Base-by-base conservation (phyloP, 2,797 vertebrate genomes). In the Argyrosomus regius region DNA sequence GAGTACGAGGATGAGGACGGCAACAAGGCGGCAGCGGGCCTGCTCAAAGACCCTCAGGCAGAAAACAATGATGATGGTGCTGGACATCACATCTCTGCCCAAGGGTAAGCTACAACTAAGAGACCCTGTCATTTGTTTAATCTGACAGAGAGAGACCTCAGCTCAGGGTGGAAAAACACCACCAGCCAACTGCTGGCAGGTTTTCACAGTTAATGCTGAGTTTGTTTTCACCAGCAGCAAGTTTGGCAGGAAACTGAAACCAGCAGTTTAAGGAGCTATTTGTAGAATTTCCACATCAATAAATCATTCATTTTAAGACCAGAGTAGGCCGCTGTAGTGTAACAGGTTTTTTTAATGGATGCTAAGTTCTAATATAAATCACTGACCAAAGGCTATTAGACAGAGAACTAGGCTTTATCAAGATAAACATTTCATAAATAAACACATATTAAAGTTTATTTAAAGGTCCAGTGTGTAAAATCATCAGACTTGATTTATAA, bases 1-100 rank as follows among this genome's bases (percentile, higher is more conserved):
- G 98, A 99, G 73, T 99, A 98, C 0, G 98, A 99, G 11, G 81
- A 95, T 0, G 95, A 95, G n/a, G 95, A 96, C 12, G 84, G 82
- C 85, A n/a, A 35, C 49, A 87, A 60, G 88, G 81, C 89, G 20
- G 75, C 81, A 59, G 24, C 67, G 39, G 50, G 88, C 20, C 4
- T 75, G 79, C 91, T 78, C 63, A 66, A 1, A 71, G 26, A 61
- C 5, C 65, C 77, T 31, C 58, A 14, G 85, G 87, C 81, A 48
- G 73, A 75, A 62, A 77, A 84, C 68, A 62, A 74, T 7, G 72
- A 87, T 9, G 83, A 80, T 74, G 90, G 91, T 89, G 89, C 90
- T 81, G 94, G 91, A 85, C 88, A 94, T 91, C 92, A 92, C 84
- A 86, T 1, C 20, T 89, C 94, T 78, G 85, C 88, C 84, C 95